Evolutionary conservation across 2,113 vertebrate genomes (phyloP), one percentile per base, ranked within the genome.

Genomic region (Ivindomyrus marchei): DNA sequence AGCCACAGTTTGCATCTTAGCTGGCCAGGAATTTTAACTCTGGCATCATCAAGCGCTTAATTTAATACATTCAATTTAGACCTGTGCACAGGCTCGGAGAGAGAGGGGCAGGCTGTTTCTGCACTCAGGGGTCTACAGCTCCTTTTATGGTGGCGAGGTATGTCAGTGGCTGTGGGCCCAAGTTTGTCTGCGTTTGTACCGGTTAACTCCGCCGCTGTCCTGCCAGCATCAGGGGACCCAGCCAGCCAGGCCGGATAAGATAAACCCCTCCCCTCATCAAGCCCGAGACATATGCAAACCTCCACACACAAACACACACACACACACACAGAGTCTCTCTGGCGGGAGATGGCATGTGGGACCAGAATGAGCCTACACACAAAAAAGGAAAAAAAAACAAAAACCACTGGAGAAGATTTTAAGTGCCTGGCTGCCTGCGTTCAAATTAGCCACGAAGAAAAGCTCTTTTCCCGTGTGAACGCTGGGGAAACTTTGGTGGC

Each of bases 191-290:
- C 56, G 46, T 90, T 89, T 88, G 84, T 84, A 66, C 87, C 89
- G 92, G 90, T 89, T 90, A 90, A 93, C 90, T 92, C 91, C 91
- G 86, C 80, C 85, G 93, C 93, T 92, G 94, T 87, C 39, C 92
- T 94, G 94, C 96, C 96, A 94, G 91, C 89, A 39, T 94, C 92
- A 94, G 93, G 50, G 92, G 92, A 93, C 91, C 94, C 92, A 92
- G 91, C 91, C 95, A 94, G 94, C 94, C 92, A 92, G 93, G 15
- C 46, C 53, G 95, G 96, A 98, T 98, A 97, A 97, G 96, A 97
- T 96, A 96, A 93, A 92, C 91, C 89, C 46, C 46, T 89, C 91
- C 91, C 88, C 66, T 58, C 46, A 45, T n/a, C 88, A 27, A 85
- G 36, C 62, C 27, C 4, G 7, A 62, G 50, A 90, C 85, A 70